Conservation (phyloP, 2,888 invertebrate genomes). For the Erynnis tages region DNA sequence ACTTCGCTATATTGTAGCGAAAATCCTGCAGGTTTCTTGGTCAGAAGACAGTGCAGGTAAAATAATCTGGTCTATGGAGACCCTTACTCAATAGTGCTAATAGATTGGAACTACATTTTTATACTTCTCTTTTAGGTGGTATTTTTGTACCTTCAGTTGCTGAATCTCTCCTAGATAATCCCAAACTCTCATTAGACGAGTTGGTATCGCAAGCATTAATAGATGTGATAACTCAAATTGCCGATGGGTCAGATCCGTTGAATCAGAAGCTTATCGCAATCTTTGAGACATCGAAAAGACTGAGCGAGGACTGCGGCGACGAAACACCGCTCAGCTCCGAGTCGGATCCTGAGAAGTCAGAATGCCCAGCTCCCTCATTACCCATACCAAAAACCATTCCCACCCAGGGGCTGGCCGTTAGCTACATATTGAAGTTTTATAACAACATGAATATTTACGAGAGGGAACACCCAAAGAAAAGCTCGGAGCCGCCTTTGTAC, state of each 20-base stretch:
- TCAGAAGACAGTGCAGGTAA: constrained; percentile 80
- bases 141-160: constrained; percentile 82
- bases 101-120: no score
- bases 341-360: constrained; percentile 59
- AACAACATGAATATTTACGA: constrained; percentile 87
- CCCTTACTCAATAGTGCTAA: no score
- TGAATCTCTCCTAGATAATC: constrained; percentile 77
- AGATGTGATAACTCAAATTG: constrained; percentile 83
- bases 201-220: constrained; percentile 84
- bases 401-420: constrained; percentile 68
- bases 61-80: no score
- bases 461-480: constrained; percentile 87
- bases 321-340: constrained; percentile 60
- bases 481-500: constrained; percentile 87
- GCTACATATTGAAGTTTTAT: constrained; percentile 80
- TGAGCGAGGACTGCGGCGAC: constrained; percentile 71
- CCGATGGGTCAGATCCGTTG: constrained; percentile 80
- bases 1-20: constrained; percentile 83
- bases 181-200: constrained; percentile 73
- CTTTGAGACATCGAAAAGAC: constrained; percentile 66
- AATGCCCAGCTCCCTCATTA: constrained; percentile 70
- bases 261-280: constrained; percentile 74
- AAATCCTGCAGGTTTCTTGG: constrained; percentile 88
- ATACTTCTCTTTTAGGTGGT: constrained; percentile 50
- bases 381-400: constrained; percentile 66